phyloP scores from a whole-genome alignment of 2,113 vertebrate genomes.

The Ranitomeya imitator region DNA sequence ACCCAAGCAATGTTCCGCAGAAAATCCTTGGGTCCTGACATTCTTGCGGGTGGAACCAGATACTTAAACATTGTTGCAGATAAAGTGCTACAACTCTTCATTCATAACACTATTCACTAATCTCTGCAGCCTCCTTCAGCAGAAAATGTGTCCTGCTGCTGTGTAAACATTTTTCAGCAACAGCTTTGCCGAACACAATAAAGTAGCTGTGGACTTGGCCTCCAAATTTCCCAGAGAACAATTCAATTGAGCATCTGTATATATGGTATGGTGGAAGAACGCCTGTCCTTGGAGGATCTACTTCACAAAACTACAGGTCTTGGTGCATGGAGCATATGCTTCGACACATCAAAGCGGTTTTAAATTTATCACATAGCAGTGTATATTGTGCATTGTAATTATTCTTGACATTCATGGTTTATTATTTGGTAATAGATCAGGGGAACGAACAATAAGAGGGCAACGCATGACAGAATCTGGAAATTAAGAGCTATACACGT shows the following conservation, averaged over 20 bases:
- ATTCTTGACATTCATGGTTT: not conserved
- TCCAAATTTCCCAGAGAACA: not conserved
- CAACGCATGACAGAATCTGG: not conserved
- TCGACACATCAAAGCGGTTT: not conserved
- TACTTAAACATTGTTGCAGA: not conserved
- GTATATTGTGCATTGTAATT: not conserved
- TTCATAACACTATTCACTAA: not conserved
- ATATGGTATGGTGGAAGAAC: not conserved
- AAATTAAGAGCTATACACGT: not conserved
- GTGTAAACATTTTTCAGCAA: not conserved
- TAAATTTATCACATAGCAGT: not conserved
- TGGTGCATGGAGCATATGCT: not conserved
- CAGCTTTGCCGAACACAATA: not conserved
- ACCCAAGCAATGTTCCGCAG: not conserved
- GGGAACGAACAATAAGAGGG: not conserved
- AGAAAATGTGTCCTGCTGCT: not conserved
- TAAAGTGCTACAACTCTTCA: not conserved
- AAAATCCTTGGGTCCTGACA: not conserved
- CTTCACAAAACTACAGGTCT: not conserved
- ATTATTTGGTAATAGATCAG: not conserved
- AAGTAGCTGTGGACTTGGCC: not conserved
- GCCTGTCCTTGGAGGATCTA: not conserved
- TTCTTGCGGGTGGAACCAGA: not conserved
- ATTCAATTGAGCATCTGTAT: not conserved
- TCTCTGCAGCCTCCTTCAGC: not conserved